These are phyloP conservation scores for Drosophila limbata DNA, from an alignment of 2,888 invertebrate species.

Conservation along the genomic window DNA sequence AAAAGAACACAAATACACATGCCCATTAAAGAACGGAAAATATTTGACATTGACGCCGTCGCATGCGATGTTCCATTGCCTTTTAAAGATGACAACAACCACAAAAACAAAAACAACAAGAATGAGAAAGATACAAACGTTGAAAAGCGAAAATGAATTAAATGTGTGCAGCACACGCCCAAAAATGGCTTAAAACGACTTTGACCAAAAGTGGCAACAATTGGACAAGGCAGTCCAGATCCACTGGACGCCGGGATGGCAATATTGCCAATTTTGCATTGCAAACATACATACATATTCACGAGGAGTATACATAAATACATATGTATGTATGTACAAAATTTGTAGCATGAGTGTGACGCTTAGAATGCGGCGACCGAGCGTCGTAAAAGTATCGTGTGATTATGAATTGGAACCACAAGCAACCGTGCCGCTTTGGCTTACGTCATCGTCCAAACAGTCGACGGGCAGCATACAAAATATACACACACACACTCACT, in stretches of 20 bases:
- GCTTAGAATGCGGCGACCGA: slow-evolving; percentile 53
- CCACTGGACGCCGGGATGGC: slow-evolving; percentile 28
- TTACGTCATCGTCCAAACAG: slow-evolving; percentile 75
- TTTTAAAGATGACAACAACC: slow-evolving; percentile 48
- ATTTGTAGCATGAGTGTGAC: slow-evolving; percentile 26
- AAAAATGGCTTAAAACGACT: slow-evolving; percentile 73
- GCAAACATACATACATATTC: slow-evolving; percentile 14
- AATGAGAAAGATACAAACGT: slow-evolving; percentile 15
- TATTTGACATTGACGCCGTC: slow-evolving; percentile 69
- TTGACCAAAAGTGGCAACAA: slow-evolving; percentile 68
- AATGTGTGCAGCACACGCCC: slow-evolving; percentile 69
- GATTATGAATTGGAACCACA: slow-evolving; percentile 78
- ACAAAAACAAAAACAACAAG: slow-evolving; percentile 9
- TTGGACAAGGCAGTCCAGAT: slow-evolving; percentile 75
- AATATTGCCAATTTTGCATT: slow-evolving; percentile 48
- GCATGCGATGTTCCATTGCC: slow-evolving; percentile 45
- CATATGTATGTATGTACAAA: neutral
- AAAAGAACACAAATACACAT: slow-evolving; percentile 31
- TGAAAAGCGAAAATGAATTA: slow-evolving; percentile 70
- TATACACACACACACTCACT: slow-evolving; percentile 22
- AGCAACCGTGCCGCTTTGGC: slow-evolving; percentile 52
- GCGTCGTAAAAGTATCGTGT: slow-evolving; percentile 70
- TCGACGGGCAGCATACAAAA: slow-evolving; percentile 62
- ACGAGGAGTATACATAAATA: slow-evolving; percentile 15
- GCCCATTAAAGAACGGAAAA: slow-evolving; percentile 72